These are phyloP conservation scores for Archaeoteleia sp. DNA, from an alignment of 2,888 invertebrate genomes.

Conservation along the genomic window DNA sequence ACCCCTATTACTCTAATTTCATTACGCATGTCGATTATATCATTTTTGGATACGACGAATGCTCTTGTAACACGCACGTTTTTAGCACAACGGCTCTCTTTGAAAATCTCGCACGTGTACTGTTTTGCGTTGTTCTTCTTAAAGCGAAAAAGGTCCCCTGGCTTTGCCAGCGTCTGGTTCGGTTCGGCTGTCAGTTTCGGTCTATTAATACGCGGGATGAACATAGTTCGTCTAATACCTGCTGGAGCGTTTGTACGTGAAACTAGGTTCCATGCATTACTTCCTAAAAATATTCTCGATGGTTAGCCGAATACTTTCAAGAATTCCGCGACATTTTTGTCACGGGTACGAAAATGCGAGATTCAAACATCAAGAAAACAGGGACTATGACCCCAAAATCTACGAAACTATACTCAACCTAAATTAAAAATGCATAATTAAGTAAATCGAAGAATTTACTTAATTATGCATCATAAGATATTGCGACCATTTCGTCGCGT, in stretches of 20 bases:
- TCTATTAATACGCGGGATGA: slow-evolving; percentile 68
- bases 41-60: too few species aligned
- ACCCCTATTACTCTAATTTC: too few species aligned
- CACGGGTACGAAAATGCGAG: too few species aligned
- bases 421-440: too few species aligned
- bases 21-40: too few species aligned
- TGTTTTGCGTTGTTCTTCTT: slow-evolving; percentile 18
- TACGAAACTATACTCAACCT: too few species aligned
- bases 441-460: too few species aligned
- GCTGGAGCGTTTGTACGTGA: slow-evolving; percentile 57
- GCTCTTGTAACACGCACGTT: too few species aligned
- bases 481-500: slow-evolving; percentile 11
- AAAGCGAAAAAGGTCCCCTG: slow-evolving; percentile 53
- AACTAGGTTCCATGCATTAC: slow-evolving; percentile 50
- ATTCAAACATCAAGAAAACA: too few species aligned
- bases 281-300: slow-evolving; percentile 57
- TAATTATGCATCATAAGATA: too few species aligned
- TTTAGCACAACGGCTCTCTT: slow-evolving; percentile 9
- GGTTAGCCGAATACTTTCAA: slow-evolving; percentile 30
- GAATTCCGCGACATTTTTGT: too few species aligned
- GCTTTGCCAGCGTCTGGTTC: slow-evolving; percentile 61
- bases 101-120: slow-evolving; percentile 35
- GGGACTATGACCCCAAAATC: too few species aligned
- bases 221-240: slow-evolving; percentile 58
- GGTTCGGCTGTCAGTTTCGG: slow-evolving; percentile 70